Conservation (phyloP, 2,113 vertebrate genomes). For the Austrofundulus limnaeus region DNA sequence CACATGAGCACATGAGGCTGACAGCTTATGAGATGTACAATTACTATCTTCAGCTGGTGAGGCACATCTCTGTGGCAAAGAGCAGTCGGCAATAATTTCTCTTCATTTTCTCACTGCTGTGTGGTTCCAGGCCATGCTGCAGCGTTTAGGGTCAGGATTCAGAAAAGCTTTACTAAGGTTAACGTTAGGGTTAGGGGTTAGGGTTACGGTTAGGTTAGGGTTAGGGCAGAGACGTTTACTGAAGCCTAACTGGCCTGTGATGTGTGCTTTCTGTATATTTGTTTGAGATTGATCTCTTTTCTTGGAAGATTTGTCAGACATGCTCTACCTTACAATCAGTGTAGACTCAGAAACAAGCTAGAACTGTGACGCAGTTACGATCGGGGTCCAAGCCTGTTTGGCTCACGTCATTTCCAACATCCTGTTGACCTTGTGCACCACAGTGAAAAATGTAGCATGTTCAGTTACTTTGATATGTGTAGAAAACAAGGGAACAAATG, state of each 20-base stretch:
- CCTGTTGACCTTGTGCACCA: too few species aligned
- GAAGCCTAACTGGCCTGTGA: conserved; percentile 21
- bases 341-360: conserved; percentile 15
- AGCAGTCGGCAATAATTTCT: conserved; percentile 33
- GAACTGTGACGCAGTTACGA: too few species aligned
- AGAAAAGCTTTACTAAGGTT: neutral
- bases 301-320: conserved; percentile 24
- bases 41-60: conserved; percentile 44
- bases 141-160: neutral
- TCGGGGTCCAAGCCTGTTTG: too few species aligned
- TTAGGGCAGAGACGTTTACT: conserved; percentile 15
- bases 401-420: too few species aligned
- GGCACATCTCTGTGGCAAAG: conserved; percentile 25
- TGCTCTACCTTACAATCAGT: neutral
- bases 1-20: conserved; percentile 51
- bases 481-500: too few species aligned
- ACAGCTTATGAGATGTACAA: conserved; percentile 57
- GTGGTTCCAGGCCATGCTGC: neutral
- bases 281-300: conserved; percentile 28
- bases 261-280: conserved; percentile 33
- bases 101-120: conserved; percentile 14
- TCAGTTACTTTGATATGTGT: too few species aligned
- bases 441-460: too few species aligned
- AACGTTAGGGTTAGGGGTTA: too few species aligned
- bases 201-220: too few species aligned